Evolutionary conservation across 2,888 invertebrate genomes (phyloP).

Genomic region (Steromphala cineraria): DNA sequence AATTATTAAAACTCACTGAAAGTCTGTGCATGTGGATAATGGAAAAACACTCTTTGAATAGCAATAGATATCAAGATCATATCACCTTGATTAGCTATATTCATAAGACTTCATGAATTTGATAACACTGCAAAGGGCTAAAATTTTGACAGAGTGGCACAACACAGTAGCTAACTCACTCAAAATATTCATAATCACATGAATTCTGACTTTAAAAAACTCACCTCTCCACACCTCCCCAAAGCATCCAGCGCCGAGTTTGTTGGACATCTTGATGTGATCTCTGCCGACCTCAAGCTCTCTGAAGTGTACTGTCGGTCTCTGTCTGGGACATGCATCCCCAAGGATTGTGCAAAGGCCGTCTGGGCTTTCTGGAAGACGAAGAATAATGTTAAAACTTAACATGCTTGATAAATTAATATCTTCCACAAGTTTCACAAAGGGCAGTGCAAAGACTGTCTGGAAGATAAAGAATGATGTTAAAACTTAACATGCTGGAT

Average conservation of each 20-base stretch:
- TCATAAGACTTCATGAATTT: too few species aligned
- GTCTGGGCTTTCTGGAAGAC: constrained; percentile 87
- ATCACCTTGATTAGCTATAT: too few species aligned
- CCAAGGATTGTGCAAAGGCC: constrained; percentile 95
- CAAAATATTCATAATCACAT: not conserved
- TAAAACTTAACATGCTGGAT: not conserved
- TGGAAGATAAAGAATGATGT: constrained; percentile 72
- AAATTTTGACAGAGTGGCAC: too few species aligned
- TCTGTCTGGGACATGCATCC: constrained; percentile 88
- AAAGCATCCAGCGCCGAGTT: constrained; percentile 96
- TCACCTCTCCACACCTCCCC: constrained; percentile 93
- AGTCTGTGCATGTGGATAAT: too few species aligned
- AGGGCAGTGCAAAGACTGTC: constrained; percentile 95
- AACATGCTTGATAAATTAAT: too few species aligned
- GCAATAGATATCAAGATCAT: too few species aligned
- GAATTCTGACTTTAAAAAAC: not conserved
- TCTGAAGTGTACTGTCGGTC: constrained; percentile 97
- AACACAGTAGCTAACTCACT: too few species aligned
- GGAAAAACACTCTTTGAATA: too few species aligned
- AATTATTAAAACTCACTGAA: not conserved
- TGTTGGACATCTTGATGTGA: constrained; percentile 90
- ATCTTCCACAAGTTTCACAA: constrained; percentile 92
- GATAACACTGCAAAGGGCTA: too few species aligned
- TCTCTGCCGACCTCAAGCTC: constrained; percentile 97
- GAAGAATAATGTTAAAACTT: not conserved